Evolutionary conservation across 2,888 invertebrate species (phyloP).

Genomic region (Zhengitettix transpicula): DNA sequence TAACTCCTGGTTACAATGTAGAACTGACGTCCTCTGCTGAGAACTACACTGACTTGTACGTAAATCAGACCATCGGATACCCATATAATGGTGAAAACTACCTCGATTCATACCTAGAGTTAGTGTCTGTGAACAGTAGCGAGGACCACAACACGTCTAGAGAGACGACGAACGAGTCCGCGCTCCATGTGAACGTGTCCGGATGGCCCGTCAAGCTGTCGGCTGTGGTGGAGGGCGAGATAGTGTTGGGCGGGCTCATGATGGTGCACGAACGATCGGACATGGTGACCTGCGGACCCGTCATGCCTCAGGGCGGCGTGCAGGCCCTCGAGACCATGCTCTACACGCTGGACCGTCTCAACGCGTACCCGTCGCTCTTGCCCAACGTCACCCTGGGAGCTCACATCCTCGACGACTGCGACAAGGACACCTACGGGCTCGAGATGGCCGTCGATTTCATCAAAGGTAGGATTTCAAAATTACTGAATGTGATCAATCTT

Average conservation of each 20-base stretch:
- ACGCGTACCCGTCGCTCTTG: slow-evolving; percentile 41
- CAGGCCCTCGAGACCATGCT: slow-evolving; percentile 86
- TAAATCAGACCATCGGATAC: no score
- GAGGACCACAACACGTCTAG: no score
- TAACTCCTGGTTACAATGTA: no score
- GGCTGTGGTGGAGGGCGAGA: slow-evolving; percentile 73
- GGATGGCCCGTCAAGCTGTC: slow-evolving; percentile 79
- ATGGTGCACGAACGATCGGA: slow-evolving; percentile 90
- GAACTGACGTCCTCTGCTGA: no score
- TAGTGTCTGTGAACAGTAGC: no score
- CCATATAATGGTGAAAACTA: no score
- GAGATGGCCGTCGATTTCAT: slow-evolving; percentile 95
- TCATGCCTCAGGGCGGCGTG: slow-evolving; percentile 85
- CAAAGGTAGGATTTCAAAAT: slow-evolving; percentile 51
- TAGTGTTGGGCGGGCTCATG: slow-evolving; percentile 81
- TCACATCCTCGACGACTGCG: slow-evolving; percentile 84
- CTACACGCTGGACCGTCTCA: slow-evolving; percentile 70
- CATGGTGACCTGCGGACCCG: slow-evolving; percentile 72
- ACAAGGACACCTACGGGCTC: slow-evolving; percentile 86
- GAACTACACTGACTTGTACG: no score
- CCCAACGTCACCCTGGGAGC: slow-evolving; percentile 72
- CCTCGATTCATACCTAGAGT: no score
- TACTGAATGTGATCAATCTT: no score
- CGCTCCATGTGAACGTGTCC: background rate
- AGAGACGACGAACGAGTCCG: no score